phyloP scores from a whole-genome alignment of 1,140 invertebrate species.

The Arion vulgaris region DNA sequence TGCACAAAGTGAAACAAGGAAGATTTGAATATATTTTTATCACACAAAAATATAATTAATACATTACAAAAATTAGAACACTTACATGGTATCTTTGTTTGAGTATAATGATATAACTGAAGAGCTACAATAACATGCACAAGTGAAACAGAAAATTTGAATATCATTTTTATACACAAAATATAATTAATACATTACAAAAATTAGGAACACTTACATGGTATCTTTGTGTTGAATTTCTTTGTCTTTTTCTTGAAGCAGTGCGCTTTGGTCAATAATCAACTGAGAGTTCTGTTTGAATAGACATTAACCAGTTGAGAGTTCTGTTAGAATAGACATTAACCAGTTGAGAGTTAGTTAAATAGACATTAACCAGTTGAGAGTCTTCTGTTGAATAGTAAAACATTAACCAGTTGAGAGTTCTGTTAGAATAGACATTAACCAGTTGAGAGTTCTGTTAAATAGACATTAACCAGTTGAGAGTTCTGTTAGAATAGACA shows the following conservation, averaged over 20 bases:
- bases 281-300: conserved; percentile 83
- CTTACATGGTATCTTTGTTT: conserved; percentile 83
- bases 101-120: too few relatives aligned
- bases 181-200: too few relatives aligned
- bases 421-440: conserved; percentile 79
- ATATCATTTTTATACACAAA: too few relatives aligned
- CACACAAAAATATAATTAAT: too few relatives aligned
- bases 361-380: conserved; percentile 93
- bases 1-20: too few relatives aligned
- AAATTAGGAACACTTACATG: conserved; percentile 77
- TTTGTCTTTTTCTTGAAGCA: conserved; percentile 89
- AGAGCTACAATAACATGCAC: too few relatives aligned
- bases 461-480: conserved; percentile 93
- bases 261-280: conserved; percentile 90
- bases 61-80: too few relatives aligned
- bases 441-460: conserved; percentile 92
- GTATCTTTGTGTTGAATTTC: conserved; percentile 81
- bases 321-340: conserved; percentile 79
- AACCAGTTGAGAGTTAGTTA: conserved; percentile 90
- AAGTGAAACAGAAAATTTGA: too few relatives aligned
- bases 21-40: too few relatives aligned
- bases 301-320: conserved; percentile 88
- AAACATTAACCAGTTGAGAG: conserved; percentile 91
- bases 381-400: conserved; percentile 78
- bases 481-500: conserved; percentile 75